Base-by-base conservation (phyloP, 2,797 vertebrate genomes). In the Myotis planiceps region DNA sequence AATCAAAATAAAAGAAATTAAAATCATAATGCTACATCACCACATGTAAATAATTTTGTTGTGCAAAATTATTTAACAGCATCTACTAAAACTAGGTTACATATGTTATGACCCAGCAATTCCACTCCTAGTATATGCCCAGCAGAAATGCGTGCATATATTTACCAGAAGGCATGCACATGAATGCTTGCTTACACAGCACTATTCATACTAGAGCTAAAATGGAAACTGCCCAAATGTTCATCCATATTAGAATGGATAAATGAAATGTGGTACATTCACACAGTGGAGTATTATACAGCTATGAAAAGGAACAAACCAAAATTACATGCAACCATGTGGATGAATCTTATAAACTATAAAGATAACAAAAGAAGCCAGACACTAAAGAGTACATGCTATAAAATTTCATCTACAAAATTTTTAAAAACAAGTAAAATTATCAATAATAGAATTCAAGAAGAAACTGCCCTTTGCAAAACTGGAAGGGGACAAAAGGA, bases 301-400 rank as follows among this genome's bases (percentile, higher is more conserved):
- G 39, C 19, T 34, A 75, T 1, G 5, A 66, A 55, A 89, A 80
- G 13, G 29, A 80, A 65, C 21, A 74, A 80, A 37, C 12, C 55
- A 42, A 80, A 95, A 89, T 86, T 71, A 63, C 6, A 60, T 9
- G 32, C 12, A 65, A 66, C 21, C 3, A 49, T 8, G 34, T 55
- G 12, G 25, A 90, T 88, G 60, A 68, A 49, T 87, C 60, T 90
- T 66, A 87, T 1, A 76, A 94, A 47, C 47, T 71, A 78, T 34
- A 74, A 95, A 83, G 45, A 19, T 82, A 27, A 47, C 16, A 80
- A 37, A 95, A 51, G 47, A 78, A 86, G 27, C 5, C n/a, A 97
- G 81, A 72, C 32, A 32, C 29, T 63, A 68, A 88, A 39, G 58
- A 72, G 25, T 15, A 66, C 0, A 21, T 34, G 18, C 39, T 55